Percentiles rank a stretch among this genome's conserved stretches.
Evolutionary conservation across 2,797 vertebrate genomes (phyloP).

Genomic region (Intellagama lesueurii): DNA sequence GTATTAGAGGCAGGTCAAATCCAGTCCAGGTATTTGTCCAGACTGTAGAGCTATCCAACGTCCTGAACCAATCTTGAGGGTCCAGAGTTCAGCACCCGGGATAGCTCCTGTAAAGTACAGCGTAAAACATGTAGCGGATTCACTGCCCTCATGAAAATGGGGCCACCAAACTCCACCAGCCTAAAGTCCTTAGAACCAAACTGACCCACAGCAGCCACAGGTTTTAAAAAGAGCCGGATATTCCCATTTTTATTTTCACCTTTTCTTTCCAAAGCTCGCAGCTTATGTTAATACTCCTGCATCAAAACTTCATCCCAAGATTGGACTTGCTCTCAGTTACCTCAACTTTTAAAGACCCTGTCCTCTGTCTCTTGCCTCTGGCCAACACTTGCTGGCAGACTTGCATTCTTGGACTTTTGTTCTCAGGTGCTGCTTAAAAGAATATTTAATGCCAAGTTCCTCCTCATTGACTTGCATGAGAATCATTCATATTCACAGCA

Average conservation of each 20-base stretch:
- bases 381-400: not conserved
- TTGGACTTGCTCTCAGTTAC: not conserved
- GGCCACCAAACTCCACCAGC: no score
- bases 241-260: not conserved
- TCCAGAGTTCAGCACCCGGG: no score
- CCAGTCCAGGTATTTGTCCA: no score
- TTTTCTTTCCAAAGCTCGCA: not conserved
- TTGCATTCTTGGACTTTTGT: not conserved
- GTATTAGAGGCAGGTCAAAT: no score
- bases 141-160: no score
- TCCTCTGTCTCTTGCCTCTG: not conserved
- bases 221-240: not conserved
- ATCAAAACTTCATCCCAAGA: not conserved
- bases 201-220: no score
- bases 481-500: constrained; percentile 17
- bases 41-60: no score
- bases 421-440: constrained; percentile 11
- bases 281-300: not conserved
- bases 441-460: constrained; percentile 21
- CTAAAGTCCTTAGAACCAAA: no score
- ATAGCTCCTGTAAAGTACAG: no score
- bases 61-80: no score
- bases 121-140: no score
- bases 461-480: constrained; percentile 44
- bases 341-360: not conserved